Percentiles rank a stretch among this genome's conserved stretches.
These are phyloP conservation scores for Porites australiensis DNA, from an alignment of 64 coral and sea anemone genomes.

Conservation along the genomic window DNA sequence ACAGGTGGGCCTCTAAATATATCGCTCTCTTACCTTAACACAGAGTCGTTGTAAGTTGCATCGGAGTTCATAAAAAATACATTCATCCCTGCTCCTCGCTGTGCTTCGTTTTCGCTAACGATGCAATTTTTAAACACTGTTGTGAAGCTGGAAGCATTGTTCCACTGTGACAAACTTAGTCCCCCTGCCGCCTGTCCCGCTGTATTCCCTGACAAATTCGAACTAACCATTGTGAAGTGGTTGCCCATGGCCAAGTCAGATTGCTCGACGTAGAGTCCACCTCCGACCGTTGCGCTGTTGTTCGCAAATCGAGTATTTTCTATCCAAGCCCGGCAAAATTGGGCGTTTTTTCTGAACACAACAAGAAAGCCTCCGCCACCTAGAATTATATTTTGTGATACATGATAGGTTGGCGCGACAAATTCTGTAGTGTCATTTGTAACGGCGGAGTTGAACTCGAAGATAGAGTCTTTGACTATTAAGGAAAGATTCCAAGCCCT, in stretches of 20 bases:
- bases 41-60: conserved; percentile 4
- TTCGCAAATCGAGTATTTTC: conserved; percentile 38
- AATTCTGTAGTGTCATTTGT: conserved; percentile 33
- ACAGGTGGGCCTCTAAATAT: too few species aligned
- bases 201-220: conserved; percentile 27
- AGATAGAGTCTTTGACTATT: conserved; percentile 54
- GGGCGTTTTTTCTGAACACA: conserved; percentile 20
- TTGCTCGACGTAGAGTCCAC: conserved; percentile 53
- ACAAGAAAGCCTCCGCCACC: conserved; percentile 63
- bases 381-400: conserved; percentile 20
- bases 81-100: conserved; percentile 71
- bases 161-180: conserved; percentile 63
- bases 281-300: conserved; percentile 77
- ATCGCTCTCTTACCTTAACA: neutral
- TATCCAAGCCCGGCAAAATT: conserved; percentile 34
- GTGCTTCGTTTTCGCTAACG: conserved; percentile 49
- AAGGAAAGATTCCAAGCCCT: conserved; percentile 12
- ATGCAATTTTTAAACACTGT: conserved; percentile 51
- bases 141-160: conserved; percentile 33
- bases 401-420: conserved; percentile 56
- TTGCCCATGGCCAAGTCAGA: conserved; percentile 33
- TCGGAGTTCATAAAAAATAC: conserved; percentile 76
- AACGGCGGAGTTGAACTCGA: conserved; percentile 66
- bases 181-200: conserved; percentile 79
- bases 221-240: conserved; percentile 6